These are phyloP conservation scores for Zosterops hypoxanthus DNA, from an alignment of 2,113 vertebrate genomes.

Conservation along the genomic window DNA sequence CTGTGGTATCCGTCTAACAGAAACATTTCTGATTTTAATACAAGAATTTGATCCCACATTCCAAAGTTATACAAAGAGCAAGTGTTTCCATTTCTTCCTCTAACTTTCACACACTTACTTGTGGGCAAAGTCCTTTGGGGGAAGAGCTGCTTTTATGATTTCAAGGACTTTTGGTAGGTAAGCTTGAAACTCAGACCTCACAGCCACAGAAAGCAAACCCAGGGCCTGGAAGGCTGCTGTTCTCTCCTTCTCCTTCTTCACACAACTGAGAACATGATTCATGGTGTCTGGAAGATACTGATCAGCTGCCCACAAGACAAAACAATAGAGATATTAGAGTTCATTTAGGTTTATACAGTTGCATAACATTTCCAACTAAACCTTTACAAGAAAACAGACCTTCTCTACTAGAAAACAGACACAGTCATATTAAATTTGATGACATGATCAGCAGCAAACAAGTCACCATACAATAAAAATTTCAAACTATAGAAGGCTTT, in stretches of 20 bases:
- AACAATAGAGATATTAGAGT: neutral
- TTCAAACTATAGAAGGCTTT: neutral
- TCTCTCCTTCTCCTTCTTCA: slow-evolving; percentile 96
- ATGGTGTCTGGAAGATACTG: slow-evolving; percentile 97
- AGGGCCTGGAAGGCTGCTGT: slow-evolving; percentile 95
- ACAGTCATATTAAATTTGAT: neutral
- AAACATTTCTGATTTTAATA: neutral
- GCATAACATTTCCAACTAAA: neutral
- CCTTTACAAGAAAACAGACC: neutral
- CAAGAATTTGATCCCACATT: neutral
- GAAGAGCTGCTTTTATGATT: slow-evolving; percentile 94
- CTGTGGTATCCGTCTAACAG: neutral
- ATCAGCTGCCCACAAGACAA: slow-evolving; percentile 75
- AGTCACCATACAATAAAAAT: neutral
- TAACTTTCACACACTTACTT: slow-evolving; percentile 81
- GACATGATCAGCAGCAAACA: neutral
- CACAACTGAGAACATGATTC: slow-evolving; percentile 91
- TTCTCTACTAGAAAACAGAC: neutral
- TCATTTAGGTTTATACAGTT: neutral
- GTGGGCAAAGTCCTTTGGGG: slow-evolving; percentile 96
- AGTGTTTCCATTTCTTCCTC: neutral
- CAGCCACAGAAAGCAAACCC: slow-evolving; percentile 93
- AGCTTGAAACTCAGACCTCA: slow-evolving; percentile 91
- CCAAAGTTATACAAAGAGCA: neutral
- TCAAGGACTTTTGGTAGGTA: slow-evolving; percentile 93